Evolutionary conservation across 2,113 vertebrate species (phyloP).

Genomic region (Ceyx melanurus): DNA sequence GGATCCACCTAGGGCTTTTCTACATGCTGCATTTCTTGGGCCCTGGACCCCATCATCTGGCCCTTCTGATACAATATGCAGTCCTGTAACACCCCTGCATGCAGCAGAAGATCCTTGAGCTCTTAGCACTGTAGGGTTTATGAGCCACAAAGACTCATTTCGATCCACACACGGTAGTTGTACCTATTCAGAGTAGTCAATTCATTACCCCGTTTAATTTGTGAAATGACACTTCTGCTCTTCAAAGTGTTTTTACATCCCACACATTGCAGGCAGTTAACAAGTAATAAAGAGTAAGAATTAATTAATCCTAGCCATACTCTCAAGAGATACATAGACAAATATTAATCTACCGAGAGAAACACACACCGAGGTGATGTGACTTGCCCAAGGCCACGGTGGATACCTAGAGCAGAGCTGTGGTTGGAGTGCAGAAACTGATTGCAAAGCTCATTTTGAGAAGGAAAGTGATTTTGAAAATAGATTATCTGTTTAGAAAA

Average conservation of each 20-base stretch:
- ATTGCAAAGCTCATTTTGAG: background rate
- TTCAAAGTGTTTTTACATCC: background rate
- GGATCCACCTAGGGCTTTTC: background rate
- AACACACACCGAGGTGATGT: background rate
- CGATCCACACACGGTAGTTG: background rate
- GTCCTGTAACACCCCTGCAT: background rate
- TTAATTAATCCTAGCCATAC: conserved; percentile 29
- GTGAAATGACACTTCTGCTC: background rate
- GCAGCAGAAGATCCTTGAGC: background rate
- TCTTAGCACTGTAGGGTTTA: background rate
- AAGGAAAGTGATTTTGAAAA: background rate
- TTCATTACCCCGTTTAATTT: background rate
- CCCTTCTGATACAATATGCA: background rate
- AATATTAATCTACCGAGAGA: background rate
- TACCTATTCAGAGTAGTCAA: background rate
- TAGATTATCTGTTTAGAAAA: background rate
- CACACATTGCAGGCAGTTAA: background rate
- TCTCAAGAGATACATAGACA: conserved; percentile 17
- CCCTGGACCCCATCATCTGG: background rate
- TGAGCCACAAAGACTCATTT: background rate
- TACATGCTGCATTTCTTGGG: background rate
- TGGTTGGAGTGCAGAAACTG: background rate
- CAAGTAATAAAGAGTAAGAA: background rate
- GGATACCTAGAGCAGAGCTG: background rate
- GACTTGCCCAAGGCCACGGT: background rate